Evolutionary conservation across 2,888 invertebrate genomes (phyloP), one percentile per base, ranked within the genome.

Genomic region (Notodonta dromedarius): DNA sequence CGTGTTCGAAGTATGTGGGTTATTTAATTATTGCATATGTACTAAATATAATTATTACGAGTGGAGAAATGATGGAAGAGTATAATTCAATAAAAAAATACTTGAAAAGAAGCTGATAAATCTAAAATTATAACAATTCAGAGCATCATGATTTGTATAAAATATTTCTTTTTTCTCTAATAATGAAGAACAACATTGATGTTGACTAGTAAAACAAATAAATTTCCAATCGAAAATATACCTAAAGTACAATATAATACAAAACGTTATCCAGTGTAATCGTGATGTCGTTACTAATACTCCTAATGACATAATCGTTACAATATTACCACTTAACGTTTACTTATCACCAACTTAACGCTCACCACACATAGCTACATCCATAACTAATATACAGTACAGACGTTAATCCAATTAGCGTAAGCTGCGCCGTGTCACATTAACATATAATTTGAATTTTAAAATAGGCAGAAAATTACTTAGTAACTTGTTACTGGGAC

Each of bases 391-490:
- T 52, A 11, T 51, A 32, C 13, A 14, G 32, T 54, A 39, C 56
- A 56, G 44, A 77, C 78, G 78, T 84, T 88, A 88, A 90, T 90
- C 90, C 90, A 91, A 91, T 91, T 91, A 91, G 87, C 70, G 83
- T 76, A 82, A 67, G 73, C 73, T 69, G 76, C 71, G 76, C 85
- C 72, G 76, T 85, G 87, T 89, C 89, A 86, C 84, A 90, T 91
- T 91, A 86, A 73, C 90, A 91, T 91, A 76, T 79, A 72, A 89
- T 91, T 90, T 88, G 77, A 90, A 90, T 88, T 90, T 89, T 85
- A 90, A 90, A 90, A 81, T 73, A 82, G 81, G 76, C 72, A 83
- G 79, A 82, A 85, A 86, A 87, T 86, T 86, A 87, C 86, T 83
- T 75, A 75, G 79, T 73, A 69, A 78, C 83, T 78, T 70, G 79